Evolutionary conservation across 2,113 vertebrate species (phyloP).

Genomic region (Naja naja): DNA sequence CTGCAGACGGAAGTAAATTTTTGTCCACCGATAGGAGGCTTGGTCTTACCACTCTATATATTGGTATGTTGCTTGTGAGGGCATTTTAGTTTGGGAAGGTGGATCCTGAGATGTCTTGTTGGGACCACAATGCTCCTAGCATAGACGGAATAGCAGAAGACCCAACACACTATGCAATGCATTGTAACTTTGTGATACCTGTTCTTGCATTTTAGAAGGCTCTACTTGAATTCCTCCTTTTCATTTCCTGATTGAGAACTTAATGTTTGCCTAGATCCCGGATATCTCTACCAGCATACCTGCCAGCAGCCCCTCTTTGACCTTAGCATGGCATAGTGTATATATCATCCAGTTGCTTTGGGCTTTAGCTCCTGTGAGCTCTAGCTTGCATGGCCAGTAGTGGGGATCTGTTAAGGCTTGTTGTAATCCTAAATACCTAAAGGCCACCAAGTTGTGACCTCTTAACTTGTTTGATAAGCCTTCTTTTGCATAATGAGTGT

Average conservation of each 20-base stretch:
- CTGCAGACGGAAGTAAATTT: neutral
- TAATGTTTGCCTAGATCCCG: neutral
- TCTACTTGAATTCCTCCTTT: neutral
- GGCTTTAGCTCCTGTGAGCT: neutral
- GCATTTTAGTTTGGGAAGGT: neutral
- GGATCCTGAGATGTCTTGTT: too few species aligned
- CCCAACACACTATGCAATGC: neutral
- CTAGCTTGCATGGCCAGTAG: neutral
- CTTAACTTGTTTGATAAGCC: neutral
- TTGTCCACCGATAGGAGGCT: neutral
- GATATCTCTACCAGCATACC: neutral
- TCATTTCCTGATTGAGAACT: neutral
- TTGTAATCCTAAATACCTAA: neutral
- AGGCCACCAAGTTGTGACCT: neutral
- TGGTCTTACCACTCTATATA: neutral
- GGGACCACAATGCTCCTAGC: neutral
- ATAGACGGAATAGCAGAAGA: neutral
- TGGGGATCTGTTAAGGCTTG: neutral
- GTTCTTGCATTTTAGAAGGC: neutral
- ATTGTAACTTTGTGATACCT: neutral
- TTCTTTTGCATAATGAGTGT: neutral
- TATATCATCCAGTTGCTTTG: neutral
- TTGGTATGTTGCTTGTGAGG: neutral
- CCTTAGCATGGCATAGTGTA: neutral
- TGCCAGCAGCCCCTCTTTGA: neutral